Evolutionary conservation across 1,140 invertebrate genomes (phyloP).

Genomic region (Drosophila arawakana): DNA sequence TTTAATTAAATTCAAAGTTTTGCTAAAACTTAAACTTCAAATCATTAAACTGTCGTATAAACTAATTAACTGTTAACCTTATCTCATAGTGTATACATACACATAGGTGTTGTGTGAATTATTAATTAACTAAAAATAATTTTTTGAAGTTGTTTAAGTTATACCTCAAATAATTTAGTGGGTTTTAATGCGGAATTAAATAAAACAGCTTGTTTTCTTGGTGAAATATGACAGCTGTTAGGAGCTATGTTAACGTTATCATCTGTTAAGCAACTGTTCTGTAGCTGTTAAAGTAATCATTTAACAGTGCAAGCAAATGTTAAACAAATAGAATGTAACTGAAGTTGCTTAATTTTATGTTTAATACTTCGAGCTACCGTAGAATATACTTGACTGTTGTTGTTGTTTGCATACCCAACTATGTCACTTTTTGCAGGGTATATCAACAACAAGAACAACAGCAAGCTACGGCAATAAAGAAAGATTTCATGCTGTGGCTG

Average conservation of each 20-base stretch:
- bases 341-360: neutral
- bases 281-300: neutral
- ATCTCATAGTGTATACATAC: no score
- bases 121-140: no score
- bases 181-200: no score
- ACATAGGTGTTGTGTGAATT: no score
- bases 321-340: neutral
- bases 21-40: no score
- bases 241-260: neutral
- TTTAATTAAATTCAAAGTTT: no score
- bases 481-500: conserved; percentile 64
- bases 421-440: conserved; percentile 8
- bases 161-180: no score
- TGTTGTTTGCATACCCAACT: neutral
- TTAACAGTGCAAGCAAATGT: neutral
- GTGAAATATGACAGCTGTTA: neutral
- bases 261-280: neutral
- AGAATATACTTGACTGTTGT: neutral
- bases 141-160: no score
- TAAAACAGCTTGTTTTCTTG: neutral
- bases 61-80: no score
- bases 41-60: no score
- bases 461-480: conserved; percentile 41
- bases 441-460: conserved; percentile 12
- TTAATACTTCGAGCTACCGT: neutral